phyloP scores from a whole-genome alignment of 23 tunicate genomes.

The Styela clava region DNA sequence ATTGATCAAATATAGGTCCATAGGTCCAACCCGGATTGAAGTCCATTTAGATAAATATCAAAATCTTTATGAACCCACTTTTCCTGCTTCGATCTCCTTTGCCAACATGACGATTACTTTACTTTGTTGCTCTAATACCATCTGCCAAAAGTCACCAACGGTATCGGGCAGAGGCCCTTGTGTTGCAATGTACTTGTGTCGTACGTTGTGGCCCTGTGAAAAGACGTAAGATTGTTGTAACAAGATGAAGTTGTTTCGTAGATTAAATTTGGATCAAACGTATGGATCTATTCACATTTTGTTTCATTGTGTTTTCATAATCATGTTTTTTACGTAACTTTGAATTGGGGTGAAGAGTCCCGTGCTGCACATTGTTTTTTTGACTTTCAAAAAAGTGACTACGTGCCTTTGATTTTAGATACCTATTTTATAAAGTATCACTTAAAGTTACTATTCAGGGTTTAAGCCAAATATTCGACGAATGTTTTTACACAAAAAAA shows the following conservation, averaged over 20 bases:
- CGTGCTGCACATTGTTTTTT: too few relatives aligned
- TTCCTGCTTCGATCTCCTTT: slow-evolving; percentile 25
- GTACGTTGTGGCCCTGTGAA: slow-evolving; percentile 20
- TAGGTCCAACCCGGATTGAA: too few relatives aligned
- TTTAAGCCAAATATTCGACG: too few relatives aligned
- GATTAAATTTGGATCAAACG: background rate
- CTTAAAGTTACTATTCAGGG: too few relatives aligned
- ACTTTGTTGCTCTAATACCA: slow-evolving; percentile 28
- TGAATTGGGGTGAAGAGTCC: too few relatives aligned
- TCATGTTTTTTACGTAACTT: background rate
- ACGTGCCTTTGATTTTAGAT: too few relatives aligned
- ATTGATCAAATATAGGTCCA: too few relatives aligned
- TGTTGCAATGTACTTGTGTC: slow-evolving; percentile 36
- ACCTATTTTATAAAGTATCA: too few relatives aligned
- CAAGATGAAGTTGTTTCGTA: background rate
- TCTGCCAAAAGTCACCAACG: slow-evolving; percentile 33
- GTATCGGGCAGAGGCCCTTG: slow-evolving; percentile 35
- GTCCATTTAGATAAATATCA: background rate
- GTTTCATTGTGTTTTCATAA: too few relatives aligned
- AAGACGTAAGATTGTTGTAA: background rate
- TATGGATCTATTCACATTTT: background rate
- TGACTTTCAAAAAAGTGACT: too few relatives aligned
- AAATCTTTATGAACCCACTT: slow-evolving; percentile 3
- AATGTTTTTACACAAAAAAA: too few relatives aligned
- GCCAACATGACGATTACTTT: slow-evolving; percentile 41